Percentiles rank a stretch among this genome's conserved stretches.
phyloP scores from a whole-genome alignment of 1,140 invertebrate species.

The Drosophila biarmipes region DNA sequence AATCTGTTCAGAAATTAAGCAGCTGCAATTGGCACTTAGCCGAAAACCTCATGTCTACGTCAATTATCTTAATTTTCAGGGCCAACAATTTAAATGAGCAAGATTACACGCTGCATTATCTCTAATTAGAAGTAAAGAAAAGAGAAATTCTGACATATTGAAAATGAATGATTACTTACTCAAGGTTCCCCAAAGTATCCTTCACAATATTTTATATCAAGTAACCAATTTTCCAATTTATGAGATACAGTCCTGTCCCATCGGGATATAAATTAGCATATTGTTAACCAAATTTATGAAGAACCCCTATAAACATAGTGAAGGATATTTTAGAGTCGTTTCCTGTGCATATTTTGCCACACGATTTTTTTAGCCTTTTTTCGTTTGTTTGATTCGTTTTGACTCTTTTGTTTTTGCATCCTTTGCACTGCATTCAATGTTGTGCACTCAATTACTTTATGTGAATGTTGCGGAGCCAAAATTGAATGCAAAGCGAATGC shows the following conservation, averaged over 20 bases:
- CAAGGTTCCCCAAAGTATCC: no score
- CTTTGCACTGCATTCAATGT: conserved; percentile 58
- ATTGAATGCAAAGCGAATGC: conserved; percentile 69
- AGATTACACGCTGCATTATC: not conserved
- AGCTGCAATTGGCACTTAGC: conserved; percentile 11
- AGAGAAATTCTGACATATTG: no score
- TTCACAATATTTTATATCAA: no score
- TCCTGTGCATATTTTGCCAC: not conserved
- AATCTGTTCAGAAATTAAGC: not conserved
- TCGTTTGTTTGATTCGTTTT: conserved; percentile 42
- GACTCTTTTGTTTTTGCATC: conserved; percentile 39
- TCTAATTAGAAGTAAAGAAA: no score
- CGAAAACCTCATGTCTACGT: not conserved
- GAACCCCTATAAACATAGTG: no score
- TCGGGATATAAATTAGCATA: no score
- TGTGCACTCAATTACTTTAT: conserved; percentile 73
- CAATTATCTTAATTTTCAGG: not conserved
- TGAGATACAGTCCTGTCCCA: no score
- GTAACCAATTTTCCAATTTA: no score
- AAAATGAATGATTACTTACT: no score
- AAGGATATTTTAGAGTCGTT: conserved; percentile 1
- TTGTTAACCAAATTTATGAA: no score
- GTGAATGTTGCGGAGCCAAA: conserved; percentile 58
- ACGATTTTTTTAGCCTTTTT: conserved; percentile 8
- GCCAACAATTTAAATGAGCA: not conserved